Conservation (phyloP, 1,140 invertebrate species). For the Varroa destructor region DNA sequence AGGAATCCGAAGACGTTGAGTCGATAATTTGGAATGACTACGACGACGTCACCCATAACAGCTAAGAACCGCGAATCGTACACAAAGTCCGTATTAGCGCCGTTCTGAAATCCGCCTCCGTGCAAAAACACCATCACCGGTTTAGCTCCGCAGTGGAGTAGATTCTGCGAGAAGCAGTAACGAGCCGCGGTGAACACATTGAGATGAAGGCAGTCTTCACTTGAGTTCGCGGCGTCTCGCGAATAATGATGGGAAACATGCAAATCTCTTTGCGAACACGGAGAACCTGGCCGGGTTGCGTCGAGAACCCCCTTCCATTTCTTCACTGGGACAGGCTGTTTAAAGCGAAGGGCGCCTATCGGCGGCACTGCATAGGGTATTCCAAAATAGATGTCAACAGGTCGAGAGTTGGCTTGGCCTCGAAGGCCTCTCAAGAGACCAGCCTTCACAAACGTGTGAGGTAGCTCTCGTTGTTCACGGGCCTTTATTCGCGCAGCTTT, state of each 20-base stretch:
- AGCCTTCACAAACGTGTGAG: constrained; percentile 18
- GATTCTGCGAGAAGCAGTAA: constrained; percentile 36
- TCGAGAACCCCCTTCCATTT: constrained; percentile 64
- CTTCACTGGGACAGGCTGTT: constrained; percentile 64
- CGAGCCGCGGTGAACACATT: constrained; percentile 70
- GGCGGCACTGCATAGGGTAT: constrained; percentile 90
- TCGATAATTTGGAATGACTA: constrained; percentile 58
- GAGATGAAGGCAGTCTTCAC: constrained; percentile 82
- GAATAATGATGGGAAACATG: neutral
- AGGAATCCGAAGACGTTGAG: constrained; percentile 60
- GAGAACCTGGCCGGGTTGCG: constrained; percentile 28
- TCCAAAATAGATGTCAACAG: constrained; percentile 72
- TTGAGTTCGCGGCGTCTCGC: constrained; percentile 44
- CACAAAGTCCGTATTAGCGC: constrained; percentile 47
- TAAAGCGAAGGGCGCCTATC: constrained; percentile 65
- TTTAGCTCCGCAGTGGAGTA: constrained; percentile 28
- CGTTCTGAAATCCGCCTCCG: constrained; percentile 54
- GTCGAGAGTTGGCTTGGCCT: neutral
- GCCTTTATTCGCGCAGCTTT: constrained; percentile 24
- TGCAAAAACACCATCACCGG: constrained; percentile 66
- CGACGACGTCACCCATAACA: constrained; percentile 50
- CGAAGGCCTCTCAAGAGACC: constrained; percentile 1
- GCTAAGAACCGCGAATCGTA: constrained; percentile 52
- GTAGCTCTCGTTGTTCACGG: constrained; percentile 5
- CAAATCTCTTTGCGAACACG: constrained; percentile 32